Evolutionary conservation across 2,888 invertebrate species (phyloP).

Genomic region (Argynnis bischoffii): DNA sequence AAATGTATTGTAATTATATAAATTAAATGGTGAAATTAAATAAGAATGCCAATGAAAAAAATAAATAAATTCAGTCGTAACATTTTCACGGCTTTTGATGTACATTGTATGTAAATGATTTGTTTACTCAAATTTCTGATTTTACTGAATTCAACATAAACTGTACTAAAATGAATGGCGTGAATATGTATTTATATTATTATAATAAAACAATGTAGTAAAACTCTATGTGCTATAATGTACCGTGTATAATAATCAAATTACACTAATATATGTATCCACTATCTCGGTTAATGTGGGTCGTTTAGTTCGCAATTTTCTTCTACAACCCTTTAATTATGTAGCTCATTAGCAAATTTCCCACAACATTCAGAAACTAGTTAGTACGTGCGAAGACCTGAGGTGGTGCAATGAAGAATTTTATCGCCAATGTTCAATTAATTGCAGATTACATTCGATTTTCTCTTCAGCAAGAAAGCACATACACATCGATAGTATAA

Average conservation of each 20-base stretch:
- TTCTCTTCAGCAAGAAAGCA: conserved; percentile 27
- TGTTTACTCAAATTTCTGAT: neutral
- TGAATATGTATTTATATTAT: too few relatives aligned
- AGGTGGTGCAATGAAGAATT: conserved; percentile 40
- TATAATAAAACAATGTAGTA: too few relatives aligned
- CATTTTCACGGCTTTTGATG: neutral
- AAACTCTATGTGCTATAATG: too few relatives aligned
- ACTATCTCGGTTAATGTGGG: conserved; percentile 26
- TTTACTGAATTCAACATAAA: neutral
- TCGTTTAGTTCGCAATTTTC: conserved; percentile 37
- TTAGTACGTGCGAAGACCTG: conserved; percentile 35
- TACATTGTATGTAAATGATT: conserved; percentile 7
- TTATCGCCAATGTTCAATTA: conserved; percentile 40
- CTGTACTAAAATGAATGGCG: too few relatives aligned
- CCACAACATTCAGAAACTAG: conserved; percentile 41
- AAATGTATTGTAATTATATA: too few relatives aligned
- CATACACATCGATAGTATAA: conserved; percentile 14
- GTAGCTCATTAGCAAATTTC: conserved; percentile 43
- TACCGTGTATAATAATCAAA: conserved; percentile 8
- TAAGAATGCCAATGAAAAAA: too few relatives aligned
- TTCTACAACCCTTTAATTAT: conserved; percentile 41
- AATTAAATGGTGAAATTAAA: too few relatives aligned
- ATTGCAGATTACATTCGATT: conserved; percentile 35
- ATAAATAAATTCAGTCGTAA: neutral
- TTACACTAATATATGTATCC: conserved; percentile 24